Percentiles rank a stretch among this genome's conserved stretches.
Evolutionary conservation across 1,140 invertebrate genomes (phyloP).

Genomic region (Dinothrombium tinctorium): DNA sequence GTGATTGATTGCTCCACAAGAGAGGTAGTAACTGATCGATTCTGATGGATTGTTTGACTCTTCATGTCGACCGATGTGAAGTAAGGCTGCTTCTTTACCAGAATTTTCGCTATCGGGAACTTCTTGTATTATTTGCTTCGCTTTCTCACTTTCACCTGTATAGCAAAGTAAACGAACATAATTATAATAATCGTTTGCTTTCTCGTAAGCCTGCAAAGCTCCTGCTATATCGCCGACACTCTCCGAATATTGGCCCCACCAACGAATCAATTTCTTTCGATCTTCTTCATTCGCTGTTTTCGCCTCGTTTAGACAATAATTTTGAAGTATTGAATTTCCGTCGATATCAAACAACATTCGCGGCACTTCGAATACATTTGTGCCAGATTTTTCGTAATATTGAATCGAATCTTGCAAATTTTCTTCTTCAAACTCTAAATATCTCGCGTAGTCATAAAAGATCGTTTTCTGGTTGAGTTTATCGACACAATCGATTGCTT

Average conservation of each 20-base stretch:
- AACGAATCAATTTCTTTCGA: slow-evolving; percentile 36
- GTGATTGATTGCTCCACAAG: slow-evolving; percentile 42
- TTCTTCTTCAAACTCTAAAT: slow-evolving; percentile 41
- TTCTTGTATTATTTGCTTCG: slow-evolving; percentile 2
- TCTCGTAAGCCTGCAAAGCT: slow-evolving; percentile 67
- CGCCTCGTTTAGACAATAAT: slow-evolving; percentile 9
- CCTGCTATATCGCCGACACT: slow-evolving; percentile 71
- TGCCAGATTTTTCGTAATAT: slow-evolving; percentile 36
- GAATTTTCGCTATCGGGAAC: slow-evolving; percentile 15
- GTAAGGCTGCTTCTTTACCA: slow-evolving; percentile 33
- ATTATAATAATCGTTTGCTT: slow-evolving; percentile 55
- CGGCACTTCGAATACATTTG: slow-evolving; percentile 68
- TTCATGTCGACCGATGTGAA: slow-evolving; percentile 78
- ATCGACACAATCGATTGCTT: slow-evolving; percentile 49
- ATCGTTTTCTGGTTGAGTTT: slow-evolving; percentile 68
- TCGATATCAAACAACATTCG: slow-evolving; percentile 60
- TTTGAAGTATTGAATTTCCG: slow-evolving; percentile 13
- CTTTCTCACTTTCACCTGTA: slow-evolving; percentile 48
- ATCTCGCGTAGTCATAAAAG: slow-evolving; percentile 58
- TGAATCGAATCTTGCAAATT: slow-evolving; percentile 26
- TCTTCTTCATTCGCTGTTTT: background rate
- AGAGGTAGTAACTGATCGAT: slow-evolving; percentile 55
- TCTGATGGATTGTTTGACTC: slow-evolving; percentile 64
- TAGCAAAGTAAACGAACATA: slow-evolving; percentile 59
- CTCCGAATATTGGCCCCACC: slow-evolving; percentile 95